phyloP scores from a whole-genome alignment of 2,888 invertebrate species.

The Protonemura montana region DNA sequence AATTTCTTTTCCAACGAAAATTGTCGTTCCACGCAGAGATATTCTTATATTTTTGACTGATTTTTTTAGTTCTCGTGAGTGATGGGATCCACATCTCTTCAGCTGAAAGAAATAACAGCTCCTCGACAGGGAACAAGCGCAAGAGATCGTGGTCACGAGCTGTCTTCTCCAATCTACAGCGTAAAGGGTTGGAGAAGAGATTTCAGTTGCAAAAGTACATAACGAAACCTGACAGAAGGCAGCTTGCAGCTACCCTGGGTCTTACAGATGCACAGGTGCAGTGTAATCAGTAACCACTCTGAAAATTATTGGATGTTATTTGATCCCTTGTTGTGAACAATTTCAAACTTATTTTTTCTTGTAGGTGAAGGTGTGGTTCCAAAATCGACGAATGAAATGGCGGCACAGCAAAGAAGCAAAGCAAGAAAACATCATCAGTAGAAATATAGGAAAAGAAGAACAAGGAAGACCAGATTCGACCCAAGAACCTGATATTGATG shows the following conservation, averaged over 20 bases:
- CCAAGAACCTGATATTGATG: conserved; percentile 55
- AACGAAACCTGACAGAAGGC: conserved; percentile 91
- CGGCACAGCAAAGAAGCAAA: conserved; percentile 74
- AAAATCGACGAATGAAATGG: conserved; percentile 91
- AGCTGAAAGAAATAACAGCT: conserved; percentile 18
- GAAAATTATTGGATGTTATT: background rate
- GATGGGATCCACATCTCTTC: conserved; percentile 34
- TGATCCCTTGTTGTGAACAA: too few relatives aligned
- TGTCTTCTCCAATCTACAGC: conserved; percentile 91
- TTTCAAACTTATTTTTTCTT: conserved; percentile 36
- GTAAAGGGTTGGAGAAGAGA: conserved; percentile 91
- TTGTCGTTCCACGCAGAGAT: too few relatives aligned
- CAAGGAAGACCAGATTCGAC: conserved; percentile 48
- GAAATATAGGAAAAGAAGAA: conserved; percentile 63
- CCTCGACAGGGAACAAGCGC: conserved; percentile 63
- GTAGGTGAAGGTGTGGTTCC: conserved; percentile 93
- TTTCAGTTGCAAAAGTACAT: conserved; percentile 96
- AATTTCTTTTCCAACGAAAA: too few relatives aligned
- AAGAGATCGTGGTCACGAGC: conserved; percentile 95
- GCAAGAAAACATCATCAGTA: conserved; percentile 58
- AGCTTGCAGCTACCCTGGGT: conserved; percentile 89
- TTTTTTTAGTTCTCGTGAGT: conserved; percentile 9
- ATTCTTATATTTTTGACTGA: too few relatives aligned
- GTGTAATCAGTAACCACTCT: background rate
- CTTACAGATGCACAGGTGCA: conserved; percentile 90